Evolutionary conservation across 2,888 invertebrate genomes (phyloP).

Genomic region (Selenia dentaria): DNA sequence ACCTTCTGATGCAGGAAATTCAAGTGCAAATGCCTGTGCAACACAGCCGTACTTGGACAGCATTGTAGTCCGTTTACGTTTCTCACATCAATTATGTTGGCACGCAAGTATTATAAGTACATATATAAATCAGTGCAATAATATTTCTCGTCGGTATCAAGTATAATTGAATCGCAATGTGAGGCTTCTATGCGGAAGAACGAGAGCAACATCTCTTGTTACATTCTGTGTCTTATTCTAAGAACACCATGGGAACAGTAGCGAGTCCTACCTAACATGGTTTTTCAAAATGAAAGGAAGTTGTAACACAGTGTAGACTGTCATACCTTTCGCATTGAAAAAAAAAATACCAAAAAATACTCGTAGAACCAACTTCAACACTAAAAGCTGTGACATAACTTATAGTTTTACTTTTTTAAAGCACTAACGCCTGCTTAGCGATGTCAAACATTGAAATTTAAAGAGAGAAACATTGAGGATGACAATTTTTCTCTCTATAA

Average conservation of each 20-base stretch:
- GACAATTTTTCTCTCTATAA: no score
- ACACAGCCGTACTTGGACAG: conserved; percentile 53
- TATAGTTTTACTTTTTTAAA: no score
- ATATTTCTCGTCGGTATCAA: conserved; percentile 75
- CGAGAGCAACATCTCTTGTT: conserved; percentile 73
- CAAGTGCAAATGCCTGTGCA: conserved; percentile 43
- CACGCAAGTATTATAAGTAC: conserved; percentile 33
- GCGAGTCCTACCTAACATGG: conserved; percentile 14
- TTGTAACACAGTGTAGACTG: no score
- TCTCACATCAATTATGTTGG: conserved; percentile 74
- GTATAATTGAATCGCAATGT: conserved; percentile 81
- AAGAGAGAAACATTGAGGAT: no score
- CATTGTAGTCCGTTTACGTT: conserved; percentile 60
- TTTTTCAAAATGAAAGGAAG: conserved; percentile 18
- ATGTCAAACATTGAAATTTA: no score
- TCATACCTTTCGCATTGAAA: no score
- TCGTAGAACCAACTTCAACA: no score
- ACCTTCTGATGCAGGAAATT: conserved; percentile 50
- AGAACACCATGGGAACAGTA: conserved; percentile 77
- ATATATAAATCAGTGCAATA: conserved; percentile 60
- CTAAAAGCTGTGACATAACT: no score
- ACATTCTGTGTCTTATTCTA: conserved; percentile 78
- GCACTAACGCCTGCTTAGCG: no score
- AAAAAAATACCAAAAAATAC: no score
- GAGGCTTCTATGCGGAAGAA: conserved; percentile 79